Evolutionary conservation across 2,888 invertebrate species (phyloP).

Genomic region (Agrochola macilenta): DNA sequence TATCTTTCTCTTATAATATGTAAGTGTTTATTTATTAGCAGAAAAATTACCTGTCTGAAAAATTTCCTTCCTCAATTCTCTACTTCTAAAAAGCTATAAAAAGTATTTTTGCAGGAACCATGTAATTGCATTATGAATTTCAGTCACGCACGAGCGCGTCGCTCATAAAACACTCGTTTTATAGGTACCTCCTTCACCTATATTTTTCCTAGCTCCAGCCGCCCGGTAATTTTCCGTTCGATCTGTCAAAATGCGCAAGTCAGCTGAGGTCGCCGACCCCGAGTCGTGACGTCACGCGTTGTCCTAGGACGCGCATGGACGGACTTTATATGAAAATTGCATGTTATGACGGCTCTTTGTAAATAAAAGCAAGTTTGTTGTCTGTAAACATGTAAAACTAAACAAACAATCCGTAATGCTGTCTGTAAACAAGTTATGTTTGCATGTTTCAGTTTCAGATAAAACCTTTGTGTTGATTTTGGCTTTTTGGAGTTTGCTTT

Average conservation of each 20-base stretch:
- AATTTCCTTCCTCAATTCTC: neutral
- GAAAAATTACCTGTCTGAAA: conserved; percentile 12
- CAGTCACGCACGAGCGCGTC: conserved; percentile 40
- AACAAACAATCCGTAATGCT: conserved; percentile 23
- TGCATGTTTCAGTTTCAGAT: conserved; percentile 32
- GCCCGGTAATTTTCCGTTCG: conserved; percentile 67
- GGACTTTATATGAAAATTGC: conserved; percentile 38
- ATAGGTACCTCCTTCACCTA: neutral
- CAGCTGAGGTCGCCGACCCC: conserved; percentile 62
- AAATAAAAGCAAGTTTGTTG: conserved; percentile 41
- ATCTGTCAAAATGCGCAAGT: conserved; percentile 71
- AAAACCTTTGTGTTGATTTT: conserved; percentile 27
- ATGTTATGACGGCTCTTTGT: conserved; percentile 43
- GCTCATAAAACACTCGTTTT: conserved; percentile 36
- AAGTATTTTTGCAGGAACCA: conserved; percentile 5
- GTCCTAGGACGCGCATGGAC: conserved; percentile 64
- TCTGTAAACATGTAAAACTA: conserved; percentile 27
- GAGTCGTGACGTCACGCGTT: conserved; percentile 66
- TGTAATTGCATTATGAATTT: conserved; percentile 45
- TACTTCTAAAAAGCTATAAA: conserved; percentile 20
- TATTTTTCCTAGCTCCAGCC: conserved; percentile 44
- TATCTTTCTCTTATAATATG: neutral
- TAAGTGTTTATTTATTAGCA: neutral
- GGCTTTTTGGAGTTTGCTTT: neutral
- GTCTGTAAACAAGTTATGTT: conserved; percentile 35